These are phyloP conservation scores for Holothuria leucospilota DNA, from an alignment of 53 echinoderm and acorn worm species.

Conservation along the genomic window DNA sequence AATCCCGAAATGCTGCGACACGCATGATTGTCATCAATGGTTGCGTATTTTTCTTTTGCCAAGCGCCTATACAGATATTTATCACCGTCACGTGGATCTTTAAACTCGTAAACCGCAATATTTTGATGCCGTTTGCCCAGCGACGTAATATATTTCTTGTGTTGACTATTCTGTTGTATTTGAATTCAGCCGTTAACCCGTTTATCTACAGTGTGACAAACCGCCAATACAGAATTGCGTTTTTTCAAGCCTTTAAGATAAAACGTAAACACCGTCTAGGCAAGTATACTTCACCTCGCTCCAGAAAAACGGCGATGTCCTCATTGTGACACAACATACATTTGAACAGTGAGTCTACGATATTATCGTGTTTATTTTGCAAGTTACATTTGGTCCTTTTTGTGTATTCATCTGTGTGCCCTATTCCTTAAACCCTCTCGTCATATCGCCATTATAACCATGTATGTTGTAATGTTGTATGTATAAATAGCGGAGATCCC, in stretches of 20 bases:
- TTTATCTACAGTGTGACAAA: constrained; percentile 69
- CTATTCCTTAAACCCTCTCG: too few relatives aligned
- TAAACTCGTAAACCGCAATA: constrained; percentile 28
- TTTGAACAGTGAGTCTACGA: too few relatives aligned
- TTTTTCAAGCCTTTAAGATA: not conserved
- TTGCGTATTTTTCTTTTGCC: constrained; percentile 13
- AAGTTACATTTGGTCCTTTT: too few relatives aligned
- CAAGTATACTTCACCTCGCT: too few relatives aligned
- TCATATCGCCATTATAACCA: too few relatives aligned
- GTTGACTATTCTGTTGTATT: constrained; percentile 48
- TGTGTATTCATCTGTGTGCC: too few relatives aligned
- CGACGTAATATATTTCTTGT: constrained; percentile 12
- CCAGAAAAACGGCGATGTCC: too few relatives aligned
- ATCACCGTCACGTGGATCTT: constrained; percentile 26
- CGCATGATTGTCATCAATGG: constrained; percentile 26
- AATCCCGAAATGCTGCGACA: not conserved
- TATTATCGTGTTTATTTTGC: too few relatives aligned
- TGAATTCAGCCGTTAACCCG: constrained; percentile 70
- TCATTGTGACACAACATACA: too few relatives aligned
- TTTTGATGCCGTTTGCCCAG: not conserved
- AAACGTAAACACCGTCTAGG: too few relatives aligned
- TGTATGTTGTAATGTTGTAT: too few relatives aligned
- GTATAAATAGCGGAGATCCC: too few relatives aligned
- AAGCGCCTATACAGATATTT: constrained; percentile 21
- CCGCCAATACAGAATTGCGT: constrained; percentile 27